A percentile compares a stretch with the other conserved stretches of the same genome.
These are phyloP conservation scores for Pipistrellus kuhlii DNA, from an alignment of 2,797 vertebrate species.

Conservation along the genomic window DNA sequence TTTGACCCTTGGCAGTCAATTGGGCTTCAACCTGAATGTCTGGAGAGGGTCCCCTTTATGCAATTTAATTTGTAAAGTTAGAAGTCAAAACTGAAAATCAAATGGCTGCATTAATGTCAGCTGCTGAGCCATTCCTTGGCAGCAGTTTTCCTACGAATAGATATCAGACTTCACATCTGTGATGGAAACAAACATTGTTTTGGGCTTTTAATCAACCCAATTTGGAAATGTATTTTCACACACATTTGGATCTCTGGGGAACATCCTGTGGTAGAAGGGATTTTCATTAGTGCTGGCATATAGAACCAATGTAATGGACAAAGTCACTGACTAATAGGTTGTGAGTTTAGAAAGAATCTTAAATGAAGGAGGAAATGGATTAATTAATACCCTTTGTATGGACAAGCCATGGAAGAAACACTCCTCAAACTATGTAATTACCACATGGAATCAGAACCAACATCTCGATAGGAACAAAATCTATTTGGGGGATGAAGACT, in stretches of 20 bases:
- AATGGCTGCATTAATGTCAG: neutral
- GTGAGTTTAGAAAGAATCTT: constrained; percentile 6
- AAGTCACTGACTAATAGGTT: neutral
- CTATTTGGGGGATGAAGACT: neutral
- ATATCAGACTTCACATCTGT: neutral
- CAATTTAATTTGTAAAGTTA: neutral
- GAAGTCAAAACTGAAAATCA: constrained; percentile 16
- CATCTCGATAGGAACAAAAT: neutral
- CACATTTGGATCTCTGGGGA: neutral
- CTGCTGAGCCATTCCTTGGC: neutral
- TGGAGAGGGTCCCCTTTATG: neutral
- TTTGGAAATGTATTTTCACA: constrained; percentile 11
- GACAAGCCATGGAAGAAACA: neutral
- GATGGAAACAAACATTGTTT: neutral
- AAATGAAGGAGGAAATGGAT: neutral
- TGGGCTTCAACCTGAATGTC: neutral
- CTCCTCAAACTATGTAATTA: neutral
- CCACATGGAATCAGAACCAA: neutral
- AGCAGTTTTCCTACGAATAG: neutral
- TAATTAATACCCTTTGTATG: neutral
- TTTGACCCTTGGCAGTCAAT: neutral
- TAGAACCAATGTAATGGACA: neutral
- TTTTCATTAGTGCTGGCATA: neutral
- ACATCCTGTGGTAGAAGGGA: neutral
- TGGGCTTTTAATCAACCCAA: neutral